These are phyloP conservation scores for Psilopogon haemacephalus DNA, from an alignment of 2,113 vertebrate genomes.

Conservation along the genomic window DNA sequence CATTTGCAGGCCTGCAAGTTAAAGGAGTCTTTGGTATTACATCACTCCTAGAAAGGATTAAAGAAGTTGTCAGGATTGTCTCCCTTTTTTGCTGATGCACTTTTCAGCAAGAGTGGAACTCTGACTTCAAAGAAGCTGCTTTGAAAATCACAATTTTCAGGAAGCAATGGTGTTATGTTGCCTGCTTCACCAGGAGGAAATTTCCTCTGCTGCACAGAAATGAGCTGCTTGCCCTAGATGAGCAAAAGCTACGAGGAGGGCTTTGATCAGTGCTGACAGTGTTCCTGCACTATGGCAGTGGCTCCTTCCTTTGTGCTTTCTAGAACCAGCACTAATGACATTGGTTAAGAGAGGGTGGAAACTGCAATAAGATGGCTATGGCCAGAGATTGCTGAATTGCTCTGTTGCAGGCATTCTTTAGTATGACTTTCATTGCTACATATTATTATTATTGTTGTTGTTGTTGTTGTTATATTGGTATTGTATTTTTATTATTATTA, in stretches of 20 bases:
- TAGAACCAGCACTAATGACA: constrained; percentile 1
- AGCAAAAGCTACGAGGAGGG: constrained; percentile 6
- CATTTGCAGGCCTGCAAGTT: constrained; percentile 13
- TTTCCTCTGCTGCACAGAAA: not conserved
- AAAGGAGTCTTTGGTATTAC: not conserved
- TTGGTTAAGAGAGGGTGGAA: constrained; percentile 12
- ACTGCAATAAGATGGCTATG: not conserved
- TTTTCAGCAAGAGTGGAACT: constrained; percentile 31
- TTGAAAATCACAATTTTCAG: constrained; percentile 32
- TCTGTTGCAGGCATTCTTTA: constrained; percentile 25
- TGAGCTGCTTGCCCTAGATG: constrained; percentile 12
- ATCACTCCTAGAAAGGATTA: constrained; percentile 3
- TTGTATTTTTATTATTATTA: not conserved
- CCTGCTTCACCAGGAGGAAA: constrained; percentile 1
- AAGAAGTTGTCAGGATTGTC: not conserved
- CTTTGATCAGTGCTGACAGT: constrained; percentile 56
- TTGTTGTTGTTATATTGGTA: no score
- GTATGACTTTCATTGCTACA: constrained; percentile 24
- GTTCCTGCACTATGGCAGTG: constrained; percentile 40
- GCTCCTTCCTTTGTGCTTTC: constrained; percentile 45
- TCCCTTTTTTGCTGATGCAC: not conserved
- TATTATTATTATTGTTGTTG: not conserved
- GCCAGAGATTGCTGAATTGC: not conserved
- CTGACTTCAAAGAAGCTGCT: constrained; percentile 38
- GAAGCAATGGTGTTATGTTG: not conserved